phyloP scores from a whole-genome alignment of 2,888 invertebrate species.

The Calliphora vomitoria region DNA sequence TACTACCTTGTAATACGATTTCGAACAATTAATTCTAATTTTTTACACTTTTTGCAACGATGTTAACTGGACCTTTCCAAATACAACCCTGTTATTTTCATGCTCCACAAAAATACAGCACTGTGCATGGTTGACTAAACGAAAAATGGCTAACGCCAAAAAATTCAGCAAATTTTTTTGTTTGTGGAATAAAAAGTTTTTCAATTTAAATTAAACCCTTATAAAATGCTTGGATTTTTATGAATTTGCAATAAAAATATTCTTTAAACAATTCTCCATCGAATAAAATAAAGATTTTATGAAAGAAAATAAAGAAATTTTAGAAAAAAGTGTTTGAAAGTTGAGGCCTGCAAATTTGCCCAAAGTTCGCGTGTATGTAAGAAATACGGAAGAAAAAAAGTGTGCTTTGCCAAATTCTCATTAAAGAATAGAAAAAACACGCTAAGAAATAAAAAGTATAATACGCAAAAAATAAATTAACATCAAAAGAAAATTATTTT shows the following conservation, averaged over 20 bases:
- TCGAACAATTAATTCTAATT: neutral
- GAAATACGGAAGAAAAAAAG: constrained; percentile 72
- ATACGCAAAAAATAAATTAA: constrained; percentile 56
- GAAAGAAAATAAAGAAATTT: constrained; percentile 15
- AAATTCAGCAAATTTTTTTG: constrained; percentile 77
- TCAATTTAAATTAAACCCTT: constrained; percentile 70
- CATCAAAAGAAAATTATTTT: constrained; percentile 22
- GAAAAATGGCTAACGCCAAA: constrained; percentile 81
- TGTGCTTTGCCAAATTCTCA: constrained; percentile 73
- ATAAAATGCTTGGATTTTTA: constrained; percentile 32
- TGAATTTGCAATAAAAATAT: constrained; percentile 57
- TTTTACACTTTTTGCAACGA: constrained; percentile 23
- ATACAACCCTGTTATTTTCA: neutral
- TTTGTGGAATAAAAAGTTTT: constrained; percentile 76
- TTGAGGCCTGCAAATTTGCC: constrained; percentile 1
- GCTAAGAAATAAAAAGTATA: constrained; percentile 46
- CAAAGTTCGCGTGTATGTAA: constrained; percentile 64
- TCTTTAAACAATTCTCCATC: constrained; percentile 44
- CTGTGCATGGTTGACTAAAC: constrained; percentile 74
- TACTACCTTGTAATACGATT: neutral
- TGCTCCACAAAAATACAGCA: constrained; percentile 57
- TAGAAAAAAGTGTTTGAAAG: constrained; percentile 54
- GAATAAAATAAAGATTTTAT: constrained; percentile 36
- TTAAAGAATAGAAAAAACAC: constrained; percentile 63
- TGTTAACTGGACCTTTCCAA: neutral